These are phyloP conservation scores for Hybos culiciformis DNA, from an alignment of 2,888 invertebrate genomes.

Conservation along the genomic window DNA sequence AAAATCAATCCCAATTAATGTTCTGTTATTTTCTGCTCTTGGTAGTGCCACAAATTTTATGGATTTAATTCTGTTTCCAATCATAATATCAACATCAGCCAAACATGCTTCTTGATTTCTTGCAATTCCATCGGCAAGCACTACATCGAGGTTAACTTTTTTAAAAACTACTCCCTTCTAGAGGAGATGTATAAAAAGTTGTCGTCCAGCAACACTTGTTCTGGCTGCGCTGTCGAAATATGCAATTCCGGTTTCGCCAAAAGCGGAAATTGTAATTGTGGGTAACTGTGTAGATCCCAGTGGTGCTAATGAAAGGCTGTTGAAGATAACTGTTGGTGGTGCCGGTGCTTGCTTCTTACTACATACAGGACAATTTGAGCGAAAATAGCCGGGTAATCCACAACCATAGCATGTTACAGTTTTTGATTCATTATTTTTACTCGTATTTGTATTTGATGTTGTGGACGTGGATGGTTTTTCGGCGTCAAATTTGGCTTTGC, in stretches of 20 bases:
- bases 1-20: slow-evolving; percentile 3
- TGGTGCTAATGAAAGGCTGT: too few relatives aligned
- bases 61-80: slow-evolving; percentile 3
- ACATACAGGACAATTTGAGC: too few relatives aligned
- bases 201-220: slow-evolving; percentile 6
- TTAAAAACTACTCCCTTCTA: slow-evolving; percentile 2
- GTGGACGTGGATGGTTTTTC: too few relatives aligned
- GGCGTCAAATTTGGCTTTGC: background rate
- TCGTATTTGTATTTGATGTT: too few relatives aligned
- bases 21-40: background rate
- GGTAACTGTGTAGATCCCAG: slow-evolving; percentile 3
- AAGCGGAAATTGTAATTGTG: background rate
- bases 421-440: background rate
- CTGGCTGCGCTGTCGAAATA: too few relatives aligned
- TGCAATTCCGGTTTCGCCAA: slow-evolving; percentile 2
- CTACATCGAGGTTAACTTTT: background rate
- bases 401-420: background rate
- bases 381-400: too few relatives aligned
- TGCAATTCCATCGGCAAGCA: slow-evolving; percentile 3
- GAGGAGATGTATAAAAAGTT: slow-evolving; percentile 1
- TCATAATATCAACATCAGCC: slow-evolving; percentile 1
- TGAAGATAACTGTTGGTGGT: too few relatives aligned
- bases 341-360: background rate
- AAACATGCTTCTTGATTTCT: slow-evolving; percentile 1
- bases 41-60: slow-evolving; percentile 3